Evolutionary conservation across 2,113 vertebrate genomes (phyloP).

Genomic region (Tragelaphus imberbis): DNA sequence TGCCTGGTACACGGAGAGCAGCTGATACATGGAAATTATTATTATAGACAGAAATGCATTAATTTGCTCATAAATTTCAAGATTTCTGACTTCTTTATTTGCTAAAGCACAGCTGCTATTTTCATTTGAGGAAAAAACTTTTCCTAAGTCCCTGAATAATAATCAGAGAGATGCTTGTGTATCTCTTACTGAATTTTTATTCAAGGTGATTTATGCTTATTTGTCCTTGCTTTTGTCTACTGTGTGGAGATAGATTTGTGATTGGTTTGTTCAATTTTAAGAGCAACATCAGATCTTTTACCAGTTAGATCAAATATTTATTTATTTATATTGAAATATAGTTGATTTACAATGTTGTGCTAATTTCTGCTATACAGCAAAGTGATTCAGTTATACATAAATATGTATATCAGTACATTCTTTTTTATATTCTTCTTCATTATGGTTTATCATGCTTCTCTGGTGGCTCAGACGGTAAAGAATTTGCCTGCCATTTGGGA

Average conservation of each 20-base stretch:
- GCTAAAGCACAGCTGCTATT: neutral
- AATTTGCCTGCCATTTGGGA: neutral
- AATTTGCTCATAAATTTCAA: neutral
- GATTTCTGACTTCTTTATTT: neutral
- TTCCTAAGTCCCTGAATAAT: neutral
- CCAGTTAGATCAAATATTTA: neutral
- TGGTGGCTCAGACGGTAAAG: rapidly evolving
- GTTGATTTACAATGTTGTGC: neutral
- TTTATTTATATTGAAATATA: neutral
- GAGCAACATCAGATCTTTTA: neutral
- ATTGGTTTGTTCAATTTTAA: constrained; percentile 24
- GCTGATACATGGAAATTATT: neutral
- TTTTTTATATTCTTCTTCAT: neutral
- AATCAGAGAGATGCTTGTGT: neutral
- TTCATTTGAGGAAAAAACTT: neutral
- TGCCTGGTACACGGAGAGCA: neutral
- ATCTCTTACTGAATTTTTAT: neutral
- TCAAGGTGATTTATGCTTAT: neutral
- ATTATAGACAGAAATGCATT: neutral
- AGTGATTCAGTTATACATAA: neutral
- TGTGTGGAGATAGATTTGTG: neutral
- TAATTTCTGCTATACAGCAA: neutral
- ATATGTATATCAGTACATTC: neutral
- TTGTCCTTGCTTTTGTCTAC: neutral
- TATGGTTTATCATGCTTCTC: neutral